Conservation (phyloP, 2,888 invertebrate species). For the Drosophila nr. perissopoda region DNA sequence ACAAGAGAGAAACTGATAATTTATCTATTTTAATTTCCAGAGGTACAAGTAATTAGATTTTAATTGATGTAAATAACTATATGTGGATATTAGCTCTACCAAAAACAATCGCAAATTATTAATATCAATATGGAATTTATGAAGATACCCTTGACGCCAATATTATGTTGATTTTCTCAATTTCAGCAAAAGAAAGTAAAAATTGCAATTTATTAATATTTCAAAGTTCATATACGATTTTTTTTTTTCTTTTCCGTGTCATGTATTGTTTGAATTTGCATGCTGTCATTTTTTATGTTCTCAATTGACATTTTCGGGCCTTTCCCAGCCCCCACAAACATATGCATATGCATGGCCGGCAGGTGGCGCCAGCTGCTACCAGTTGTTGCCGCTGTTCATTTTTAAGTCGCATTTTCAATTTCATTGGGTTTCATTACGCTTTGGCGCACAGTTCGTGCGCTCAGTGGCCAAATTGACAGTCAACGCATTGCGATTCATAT, state of each 20-base stretch:
- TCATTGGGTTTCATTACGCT: conserved; percentile 58
- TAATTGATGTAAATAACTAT: neutral
- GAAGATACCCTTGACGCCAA: neutral
- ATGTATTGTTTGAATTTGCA: conserved; percentile 33
- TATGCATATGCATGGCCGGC: neutral
- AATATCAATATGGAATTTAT: neutral
- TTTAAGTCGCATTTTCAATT: conserved; percentile 55
- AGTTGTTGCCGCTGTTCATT: conserved; percentile 13
- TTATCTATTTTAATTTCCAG: neutral
- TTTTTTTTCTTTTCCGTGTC: neutral
- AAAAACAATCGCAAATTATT: neutral
- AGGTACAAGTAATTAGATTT: neutral
- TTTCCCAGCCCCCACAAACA: neutral
- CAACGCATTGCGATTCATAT: conserved; percentile 72
- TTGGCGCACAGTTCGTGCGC: conserved; percentile 56
- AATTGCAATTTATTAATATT: neutral
- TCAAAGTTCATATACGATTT: neutral
- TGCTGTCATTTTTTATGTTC: conserved; percentile 41
- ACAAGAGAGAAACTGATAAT: neutral
- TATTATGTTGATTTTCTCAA: neutral
- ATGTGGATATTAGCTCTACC: neutral
- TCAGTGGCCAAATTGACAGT: conserved; percentile 68
- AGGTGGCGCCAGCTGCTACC: conserved; percentile 45
- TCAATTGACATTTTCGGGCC: conserved; percentile 1
- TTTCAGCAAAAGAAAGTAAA: neutral